Evolutionary conservation across 2,113 vertebrate genomes (phyloP).

Genomic region (Prionailurus viverrinus): DNA sequence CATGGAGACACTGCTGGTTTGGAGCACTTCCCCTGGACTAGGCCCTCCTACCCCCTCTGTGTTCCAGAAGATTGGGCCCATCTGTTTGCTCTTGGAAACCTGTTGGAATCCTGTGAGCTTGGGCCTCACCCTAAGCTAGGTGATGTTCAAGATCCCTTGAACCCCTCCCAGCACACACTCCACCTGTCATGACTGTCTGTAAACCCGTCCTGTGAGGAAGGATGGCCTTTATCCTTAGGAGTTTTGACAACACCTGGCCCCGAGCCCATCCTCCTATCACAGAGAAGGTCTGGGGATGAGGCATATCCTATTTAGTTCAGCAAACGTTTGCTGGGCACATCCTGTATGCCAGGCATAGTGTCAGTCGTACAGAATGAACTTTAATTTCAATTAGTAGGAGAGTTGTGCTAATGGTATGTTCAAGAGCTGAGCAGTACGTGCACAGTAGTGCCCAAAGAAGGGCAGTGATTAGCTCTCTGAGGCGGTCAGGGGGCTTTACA

Average conservation of each 20-base stretch:
- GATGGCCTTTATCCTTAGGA: background rate
- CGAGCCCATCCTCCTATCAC: background rate
- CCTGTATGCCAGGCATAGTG: background rate
- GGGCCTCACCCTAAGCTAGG: background rate
- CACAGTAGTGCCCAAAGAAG: background rate
- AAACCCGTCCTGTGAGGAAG: background rate
- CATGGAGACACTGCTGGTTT: background rate
- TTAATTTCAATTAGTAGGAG: background rate
- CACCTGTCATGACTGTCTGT: conserved; percentile 12
- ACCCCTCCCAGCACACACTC: background rate
- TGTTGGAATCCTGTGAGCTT: conserved; percentile 37
- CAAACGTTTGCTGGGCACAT: background rate
- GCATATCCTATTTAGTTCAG: background rate
- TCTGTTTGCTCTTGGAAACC: background rate
- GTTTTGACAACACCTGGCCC: background rate
- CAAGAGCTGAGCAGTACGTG: too few relatives aligned
- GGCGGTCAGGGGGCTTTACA: background rate
- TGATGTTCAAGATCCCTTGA: background rate
- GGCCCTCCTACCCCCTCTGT: rapidly evolving
- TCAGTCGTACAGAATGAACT: background rate
- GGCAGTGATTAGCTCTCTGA: background rate
- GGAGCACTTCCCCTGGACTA: background rate
- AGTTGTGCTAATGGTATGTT: background rate
- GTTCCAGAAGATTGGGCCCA: background rate
- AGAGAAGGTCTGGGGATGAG: background rate